phyloP scores from a whole-genome alignment of 35 echinoderm and acorn worm species.

The Holothuria glaberrima region DNA sequence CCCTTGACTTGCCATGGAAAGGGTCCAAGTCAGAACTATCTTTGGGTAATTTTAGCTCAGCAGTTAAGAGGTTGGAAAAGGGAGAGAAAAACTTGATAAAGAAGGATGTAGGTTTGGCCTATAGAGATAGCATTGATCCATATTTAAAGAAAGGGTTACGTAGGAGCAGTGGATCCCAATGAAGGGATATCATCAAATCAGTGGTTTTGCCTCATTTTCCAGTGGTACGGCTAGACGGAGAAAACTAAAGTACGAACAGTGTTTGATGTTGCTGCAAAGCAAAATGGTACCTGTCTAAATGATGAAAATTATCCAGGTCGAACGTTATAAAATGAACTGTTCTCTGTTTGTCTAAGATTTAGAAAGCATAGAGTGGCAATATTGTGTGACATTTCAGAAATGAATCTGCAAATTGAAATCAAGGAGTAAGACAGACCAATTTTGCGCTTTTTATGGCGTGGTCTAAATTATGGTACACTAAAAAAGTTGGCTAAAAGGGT shows the following conservation, averaged over 20 bases:
- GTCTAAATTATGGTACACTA: no score
- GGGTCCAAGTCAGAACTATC: not conserved
- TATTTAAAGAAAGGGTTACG: constrained; percentile 40
- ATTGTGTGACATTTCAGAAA: constrained; percentile 66
- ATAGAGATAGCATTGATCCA: constrained; percentile 1
- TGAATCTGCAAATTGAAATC: constrained; percentile 28
- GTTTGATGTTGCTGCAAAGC: constrained; percentile 2
- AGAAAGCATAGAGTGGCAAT: constrained; percentile 38
- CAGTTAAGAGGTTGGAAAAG: not conserved
- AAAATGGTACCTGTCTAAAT: not conserved
- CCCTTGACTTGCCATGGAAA: not conserved
- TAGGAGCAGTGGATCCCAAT: constrained; percentile 11
- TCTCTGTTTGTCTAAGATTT: not conserved
- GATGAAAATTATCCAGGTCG: constrained; percentile 22
- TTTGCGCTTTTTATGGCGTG: constrained; percentile 56
- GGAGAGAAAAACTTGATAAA: not conserved
- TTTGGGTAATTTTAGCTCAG: not conserved
- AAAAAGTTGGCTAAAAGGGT: not conserved
- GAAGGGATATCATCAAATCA: not conserved
- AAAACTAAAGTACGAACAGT: constrained; percentile 4
- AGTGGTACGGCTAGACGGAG: not conserved
- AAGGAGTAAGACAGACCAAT: not conserved
- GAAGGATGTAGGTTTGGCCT: not conserved
- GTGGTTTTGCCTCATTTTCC: constrained; percentile 1
- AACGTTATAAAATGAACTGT: constrained; percentile 25